phyloP scores from a whole-genome alignment of 1,140 invertebrate genomes.

The Zaprionus kolodkinae region DNA sequence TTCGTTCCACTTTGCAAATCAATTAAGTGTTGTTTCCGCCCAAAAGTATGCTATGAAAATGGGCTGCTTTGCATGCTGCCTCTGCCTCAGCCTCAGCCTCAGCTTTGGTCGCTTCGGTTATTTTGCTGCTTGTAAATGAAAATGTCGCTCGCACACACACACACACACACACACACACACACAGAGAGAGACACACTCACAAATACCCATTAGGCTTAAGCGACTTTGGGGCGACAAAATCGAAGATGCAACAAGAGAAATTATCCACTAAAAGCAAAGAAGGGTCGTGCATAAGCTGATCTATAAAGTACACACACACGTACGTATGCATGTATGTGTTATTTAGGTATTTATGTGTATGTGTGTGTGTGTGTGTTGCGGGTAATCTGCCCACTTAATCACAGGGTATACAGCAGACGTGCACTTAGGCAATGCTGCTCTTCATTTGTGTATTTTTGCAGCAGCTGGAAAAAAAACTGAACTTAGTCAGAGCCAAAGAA shows the following conservation, averaged over 20 bases:
- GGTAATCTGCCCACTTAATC: background rate
- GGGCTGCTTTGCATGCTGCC: conserved; percentile 38
- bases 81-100: background rate
- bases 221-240: conserved; percentile 3
- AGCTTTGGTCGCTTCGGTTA: conserved; percentile 38
- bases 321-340: background rate
- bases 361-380: background rate
- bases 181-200: background rate
- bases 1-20: conserved; percentile 72
- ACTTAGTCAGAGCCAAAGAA: conserved; percentile 23
- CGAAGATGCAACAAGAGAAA: background rate
- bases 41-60: conserved; percentile 50
- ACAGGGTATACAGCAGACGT: background rate
- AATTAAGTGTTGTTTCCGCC: conserved; percentile 74
- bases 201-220: conserved; percentile 8
- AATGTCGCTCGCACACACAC: conserved; percentile 43
- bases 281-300: background rate
- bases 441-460: conserved; percentile 4
- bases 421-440: background rate
- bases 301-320: background rate
- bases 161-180: background rate
- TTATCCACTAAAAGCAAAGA: background rate
- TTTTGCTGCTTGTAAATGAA: conserved; percentile 61
- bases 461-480: conserved; percentile 3
- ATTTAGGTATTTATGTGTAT: background rate